Percentiles rank a stretch among this genome's conserved stretches.
Conservation (phyloP, 1,140 invertebrate species). For the Halyomorpha halys region DNA sequence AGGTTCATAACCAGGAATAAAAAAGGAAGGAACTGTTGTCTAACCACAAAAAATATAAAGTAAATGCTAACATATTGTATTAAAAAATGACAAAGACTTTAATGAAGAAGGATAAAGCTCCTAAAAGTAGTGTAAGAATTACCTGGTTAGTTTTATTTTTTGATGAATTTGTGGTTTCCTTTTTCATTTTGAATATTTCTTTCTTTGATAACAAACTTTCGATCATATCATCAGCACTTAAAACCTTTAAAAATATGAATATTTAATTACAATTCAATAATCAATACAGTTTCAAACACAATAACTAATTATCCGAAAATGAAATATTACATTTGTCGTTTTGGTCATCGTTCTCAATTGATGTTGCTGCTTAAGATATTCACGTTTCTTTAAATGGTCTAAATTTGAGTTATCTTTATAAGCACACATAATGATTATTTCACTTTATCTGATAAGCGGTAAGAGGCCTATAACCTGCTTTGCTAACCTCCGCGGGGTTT, state of each 20-base stretch:
- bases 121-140: not conserved
- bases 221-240: slow-evolving; percentile 32
- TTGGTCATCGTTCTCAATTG: slow-evolving; percentile 26
- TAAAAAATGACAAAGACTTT: not conserved
- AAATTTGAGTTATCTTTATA: slow-evolving; percentile 8
- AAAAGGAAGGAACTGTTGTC: slow-evolving; percentile 36
- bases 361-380: slow-evolving; percentile 29
- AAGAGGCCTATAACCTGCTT: not conserved
- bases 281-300: slow-evolving; percentile 2
- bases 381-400: slow-evolving; percentile 22
- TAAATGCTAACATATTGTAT: slow-evolving; percentile 4
- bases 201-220: slow-evolving; percentile 31
- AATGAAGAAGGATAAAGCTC: too few species aligned
- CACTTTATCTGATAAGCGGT: too few species aligned
- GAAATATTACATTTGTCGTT: slow-evolving; percentile 18
- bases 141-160: not conserved
- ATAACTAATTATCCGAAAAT: not conserved
- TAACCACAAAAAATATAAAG: too few species aligned
- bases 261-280: not conserved
- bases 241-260: slow-evolving; percentile 26
- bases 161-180: not conserved
- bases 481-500: too few species aligned
- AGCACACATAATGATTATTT: slow-evolving; percentile 5
- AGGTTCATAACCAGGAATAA: slow-evolving; percentile 40
- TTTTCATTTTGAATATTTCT: slow-evolving; percentile 31